phyloP scores from a whole-genome alignment of 2,797 vertebrate species.

The Danionella dracula region DNA sequence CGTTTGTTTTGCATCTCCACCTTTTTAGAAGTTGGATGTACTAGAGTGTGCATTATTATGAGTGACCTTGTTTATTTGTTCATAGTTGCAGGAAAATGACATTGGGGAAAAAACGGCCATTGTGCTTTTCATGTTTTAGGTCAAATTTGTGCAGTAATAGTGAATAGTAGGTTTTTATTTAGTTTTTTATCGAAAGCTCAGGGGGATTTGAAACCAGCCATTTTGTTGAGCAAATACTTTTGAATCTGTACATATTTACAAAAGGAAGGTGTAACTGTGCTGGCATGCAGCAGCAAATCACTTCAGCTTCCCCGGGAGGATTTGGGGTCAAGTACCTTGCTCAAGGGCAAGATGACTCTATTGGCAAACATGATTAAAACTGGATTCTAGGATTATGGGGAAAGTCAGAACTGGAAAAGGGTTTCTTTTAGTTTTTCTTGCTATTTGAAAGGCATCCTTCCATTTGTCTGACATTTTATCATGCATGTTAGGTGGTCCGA shows the following conservation, averaged over 20 bases:
- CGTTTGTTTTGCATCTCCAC: slow-evolving; percentile 26
- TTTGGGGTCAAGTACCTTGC: slow-evolving; percentile 15
- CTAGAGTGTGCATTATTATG: background rate
- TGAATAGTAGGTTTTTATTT: background rate
- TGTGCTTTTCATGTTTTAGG: background rate
- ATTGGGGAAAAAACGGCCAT: background rate
- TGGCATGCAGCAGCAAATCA: background rate
- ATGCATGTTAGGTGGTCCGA: too few species aligned
- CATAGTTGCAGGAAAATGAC: background rate
- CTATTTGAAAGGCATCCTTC: background rate
- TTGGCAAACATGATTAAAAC: slow-evolving; percentile 9
- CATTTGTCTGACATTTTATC: background rate
- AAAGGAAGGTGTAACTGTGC: background rate
- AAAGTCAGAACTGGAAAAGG: background rate
- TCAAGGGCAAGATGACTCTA: background rate
- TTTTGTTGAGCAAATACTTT: background rate
- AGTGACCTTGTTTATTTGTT: background rate
- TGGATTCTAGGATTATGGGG: background rate
- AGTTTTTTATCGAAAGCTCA: background rate
- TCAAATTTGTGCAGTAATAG: background rate
- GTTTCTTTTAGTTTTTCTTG: too few species aligned
- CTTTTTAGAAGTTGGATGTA: slow-evolving; percentile 1
- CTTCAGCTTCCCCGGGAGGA: background rate
- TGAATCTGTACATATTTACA: background rate
- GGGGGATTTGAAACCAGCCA: too few species aligned